Evolutionary conservation across 1,140 invertebrate species (phyloP), one percentile per base, ranked within the genome.

Genomic region (Pseudomyrmex dendroicus): DNA sequence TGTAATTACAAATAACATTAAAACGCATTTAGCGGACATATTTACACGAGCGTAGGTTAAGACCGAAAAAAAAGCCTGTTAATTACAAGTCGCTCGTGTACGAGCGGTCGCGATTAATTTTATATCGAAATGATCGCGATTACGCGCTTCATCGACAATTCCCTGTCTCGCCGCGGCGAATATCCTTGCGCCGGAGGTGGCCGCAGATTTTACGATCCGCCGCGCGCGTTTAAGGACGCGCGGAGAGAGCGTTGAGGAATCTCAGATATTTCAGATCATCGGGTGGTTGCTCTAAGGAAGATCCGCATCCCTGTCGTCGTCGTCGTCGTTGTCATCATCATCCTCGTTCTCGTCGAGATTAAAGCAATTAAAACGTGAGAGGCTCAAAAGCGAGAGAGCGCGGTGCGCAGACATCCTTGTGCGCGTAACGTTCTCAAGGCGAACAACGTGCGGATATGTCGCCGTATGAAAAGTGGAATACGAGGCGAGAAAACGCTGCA

Each of bases 301-400:
- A 73, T 57, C 12, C 35, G 35, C 52, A 80, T 35, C 50, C 84
- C 70, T 67, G 66, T 76, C 50, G 64, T 83, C 62, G 20, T 74
- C 46, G 48, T n/a, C 17, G 44, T 13, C 15, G 72, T 63, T 35
- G 35, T 35, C 20, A 20, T n/a, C 35, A 13, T 22, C 44, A 46
- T 9, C 57, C 2, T 50, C 22, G 59, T n/a, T 25, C 12, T 66
- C 73, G 20, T 59, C 20, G 54, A 82, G 63, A 77, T 84, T 84
- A 82, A 88, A 84, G 86, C 64, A 87, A 88, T 88, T 88, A 88
- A 88, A 88, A 82, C 66, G 52, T 62, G 82, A 68, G 52, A 59
- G 48, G 20, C 72, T 66, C 73, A 73, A 76, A 66, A 84, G 72
- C 74, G 72, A 73, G 64, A 74, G 35, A 35, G 35, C 35, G 61